These are phyloP conservation scores for Leptoteleia sp. DNA, from an alignment of 1,140 invertebrate species.

Conservation along the genomic window DNA sequence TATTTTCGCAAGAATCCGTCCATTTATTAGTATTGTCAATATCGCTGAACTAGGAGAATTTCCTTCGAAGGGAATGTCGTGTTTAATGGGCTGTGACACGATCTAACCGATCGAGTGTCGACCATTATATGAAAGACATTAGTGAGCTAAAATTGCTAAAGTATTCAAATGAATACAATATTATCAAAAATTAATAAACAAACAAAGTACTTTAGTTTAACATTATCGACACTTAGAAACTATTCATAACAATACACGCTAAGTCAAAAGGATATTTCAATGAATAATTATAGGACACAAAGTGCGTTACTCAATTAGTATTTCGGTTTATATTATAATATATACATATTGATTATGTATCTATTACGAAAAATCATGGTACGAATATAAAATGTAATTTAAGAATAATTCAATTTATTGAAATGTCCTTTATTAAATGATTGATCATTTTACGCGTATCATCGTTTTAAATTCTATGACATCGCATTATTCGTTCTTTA, in stretches of 20 bases:
- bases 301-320: too few species aligned
- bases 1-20: conserved; percentile 17
- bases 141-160: conserved; percentile 65
- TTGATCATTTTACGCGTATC: not conserved
- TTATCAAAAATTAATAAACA: conserved; percentile 45
- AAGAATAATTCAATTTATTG: conserved; percentile 9
- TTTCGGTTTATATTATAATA: not conserved
- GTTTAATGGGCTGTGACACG: conserved; percentile 39
- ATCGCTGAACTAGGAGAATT: conserved; percentile 42
- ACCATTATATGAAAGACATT: conserved; percentile 60
- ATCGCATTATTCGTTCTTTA: not conserved
- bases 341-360: too few species aligned
- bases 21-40: conserved; percentile 29
- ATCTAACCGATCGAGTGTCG: conserved; percentile 44
- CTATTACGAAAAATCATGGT: not conserved
- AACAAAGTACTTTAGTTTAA: conserved; percentile 24
- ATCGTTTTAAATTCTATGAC: not conserved
- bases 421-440: conserved; percentile 17
- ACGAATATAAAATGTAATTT: conserved; percentile 23
- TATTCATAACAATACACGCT: conserved; percentile 15
- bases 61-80: conserved; percentile 34
- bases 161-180: conserved; percentile 64
- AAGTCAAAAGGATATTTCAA: conserved; percentile 28
- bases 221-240: conserved; percentile 33
- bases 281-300: too few species aligned